A percentile compares a stretch with the other conserved stretches of the same genome.
phyloP scores from a whole-genome alignment of 2,888 invertebrate genomes.

The Bimastos eiseni region DNA sequence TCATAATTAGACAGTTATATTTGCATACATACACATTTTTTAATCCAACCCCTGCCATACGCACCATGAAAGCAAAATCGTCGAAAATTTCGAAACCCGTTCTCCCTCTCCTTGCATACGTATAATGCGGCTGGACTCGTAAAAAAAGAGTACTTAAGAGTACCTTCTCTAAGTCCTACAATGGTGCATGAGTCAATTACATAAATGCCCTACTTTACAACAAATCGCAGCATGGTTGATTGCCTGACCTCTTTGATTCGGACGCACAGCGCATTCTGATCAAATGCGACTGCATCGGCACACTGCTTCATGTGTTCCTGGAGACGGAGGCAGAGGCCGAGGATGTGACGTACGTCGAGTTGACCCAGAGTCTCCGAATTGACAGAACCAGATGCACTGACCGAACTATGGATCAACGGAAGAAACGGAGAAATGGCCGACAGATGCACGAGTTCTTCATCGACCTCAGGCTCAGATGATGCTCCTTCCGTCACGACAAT shows the following conservation, averaged over 20 bases:
- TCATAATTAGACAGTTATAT: no score
- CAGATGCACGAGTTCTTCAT: conserved; percentile 56
- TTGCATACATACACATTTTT: no score
- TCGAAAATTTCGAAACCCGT: no score
- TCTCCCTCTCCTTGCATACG: no score
- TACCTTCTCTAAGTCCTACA: no score
- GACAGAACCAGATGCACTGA: neutral
- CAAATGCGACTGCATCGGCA: conserved; percentile 78
- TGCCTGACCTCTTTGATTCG: conserved; percentile 75
- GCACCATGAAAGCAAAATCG: no score
- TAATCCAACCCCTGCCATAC: no score
- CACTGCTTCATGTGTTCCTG: conserved; percentile 83
- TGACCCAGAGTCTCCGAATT: neutral
- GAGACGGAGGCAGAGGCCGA: conserved; percentile 40
- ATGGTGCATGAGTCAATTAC: no score
- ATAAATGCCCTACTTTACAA: neutral
- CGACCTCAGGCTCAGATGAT: conserved; percentile 45
- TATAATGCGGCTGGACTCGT: no score
- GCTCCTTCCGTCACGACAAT: conserved; percentile 57
- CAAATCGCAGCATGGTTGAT: neutral
- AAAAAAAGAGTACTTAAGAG: no score
- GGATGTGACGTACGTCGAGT: conserved; percentile 21
- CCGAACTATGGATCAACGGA: conserved; percentile 85
- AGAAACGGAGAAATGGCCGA: conserved; percentile 81
- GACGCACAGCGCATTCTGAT: conserved; percentile 75